phyloP scores from a whole-genome alignment of 2,113 vertebrate genomes.

The Cisticola juncidis region DNA sequence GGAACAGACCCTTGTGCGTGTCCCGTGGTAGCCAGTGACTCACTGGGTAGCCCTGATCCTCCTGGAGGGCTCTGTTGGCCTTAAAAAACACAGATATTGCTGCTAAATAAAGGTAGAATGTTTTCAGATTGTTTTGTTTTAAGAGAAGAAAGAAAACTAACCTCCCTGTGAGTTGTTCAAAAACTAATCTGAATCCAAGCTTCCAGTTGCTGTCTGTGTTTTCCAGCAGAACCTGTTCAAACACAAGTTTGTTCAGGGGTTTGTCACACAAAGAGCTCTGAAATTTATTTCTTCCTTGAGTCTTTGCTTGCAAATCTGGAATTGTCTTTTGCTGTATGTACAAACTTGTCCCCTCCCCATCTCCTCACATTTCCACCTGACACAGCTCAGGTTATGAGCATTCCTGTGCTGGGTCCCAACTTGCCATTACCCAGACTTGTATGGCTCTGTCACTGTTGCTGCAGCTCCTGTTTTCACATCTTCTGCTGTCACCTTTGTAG shows the following conservation, averaged over 20 bases:
- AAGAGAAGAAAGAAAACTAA: neutral
- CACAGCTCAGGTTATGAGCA: neutral
- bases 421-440: neutral
- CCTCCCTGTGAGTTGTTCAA: neutral
- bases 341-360: neutral
- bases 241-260: neutral
- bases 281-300: neutral
- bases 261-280: neutral
- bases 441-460: neutral
- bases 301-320: neutral
- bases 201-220: neutral
- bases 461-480: neutral
- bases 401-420: neutral
- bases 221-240: neutral
- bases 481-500: neutral
- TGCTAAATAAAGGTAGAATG: neutral
- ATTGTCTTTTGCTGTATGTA: neutral
- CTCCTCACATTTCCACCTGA: neutral
- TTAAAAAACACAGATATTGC: neutral
- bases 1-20: neutral
- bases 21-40: neutral
- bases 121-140: neutral
- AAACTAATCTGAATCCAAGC: neutral
- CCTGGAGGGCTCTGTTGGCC: accelerated
- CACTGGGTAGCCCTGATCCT: neutral